Conservation (phyloP, 2,113 vertebrate genomes). For the Apaloderma vittatum region DNA sequence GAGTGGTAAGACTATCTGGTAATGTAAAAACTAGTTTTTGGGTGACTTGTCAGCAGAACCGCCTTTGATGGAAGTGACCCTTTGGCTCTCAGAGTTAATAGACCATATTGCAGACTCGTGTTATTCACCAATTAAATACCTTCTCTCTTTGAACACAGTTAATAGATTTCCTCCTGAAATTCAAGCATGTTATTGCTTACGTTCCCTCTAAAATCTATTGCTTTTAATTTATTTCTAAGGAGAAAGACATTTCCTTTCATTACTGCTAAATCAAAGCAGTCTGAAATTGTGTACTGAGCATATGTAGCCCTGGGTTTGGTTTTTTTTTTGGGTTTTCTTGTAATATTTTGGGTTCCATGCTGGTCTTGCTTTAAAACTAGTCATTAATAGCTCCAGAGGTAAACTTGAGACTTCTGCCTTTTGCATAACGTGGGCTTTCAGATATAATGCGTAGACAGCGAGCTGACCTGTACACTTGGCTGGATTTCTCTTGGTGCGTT, state of each 20-base stretch:
- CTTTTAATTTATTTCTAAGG: constrained; percentile 55
- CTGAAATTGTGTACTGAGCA: background rate
- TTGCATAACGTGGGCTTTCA: background rate
- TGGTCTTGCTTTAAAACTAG: background rate
- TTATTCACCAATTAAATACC: constrained; percentile 62
- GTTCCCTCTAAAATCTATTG: background rate
- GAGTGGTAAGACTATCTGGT: background rate
- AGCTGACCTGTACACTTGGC: background rate
- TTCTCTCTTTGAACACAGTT: constrained; percentile 58
- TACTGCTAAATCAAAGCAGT: constrained; percentile 39
- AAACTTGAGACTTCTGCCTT: background rate
- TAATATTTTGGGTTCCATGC: background rate
- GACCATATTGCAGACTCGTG: background rate
- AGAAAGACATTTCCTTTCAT: constrained; percentile 48
- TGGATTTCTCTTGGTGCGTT: background rate
- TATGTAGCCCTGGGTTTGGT: background rate
- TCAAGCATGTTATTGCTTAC: constrained; percentile 34
- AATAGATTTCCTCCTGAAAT: constrained; percentile 66
- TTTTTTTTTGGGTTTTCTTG: too few relatives aligned
- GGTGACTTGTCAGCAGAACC: background rate
- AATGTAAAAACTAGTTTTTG: background rate
- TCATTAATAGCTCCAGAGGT: background rate
- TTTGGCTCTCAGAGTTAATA: constrained; percentile 24
- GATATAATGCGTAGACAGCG: background rate
- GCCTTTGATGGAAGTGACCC: fast-evolving